These are phyloP conservation scores for Dryobates pubescens DNA, from an alignment of 2,797 vertebrate genomes.

Conservation along the genomic window DNA sequence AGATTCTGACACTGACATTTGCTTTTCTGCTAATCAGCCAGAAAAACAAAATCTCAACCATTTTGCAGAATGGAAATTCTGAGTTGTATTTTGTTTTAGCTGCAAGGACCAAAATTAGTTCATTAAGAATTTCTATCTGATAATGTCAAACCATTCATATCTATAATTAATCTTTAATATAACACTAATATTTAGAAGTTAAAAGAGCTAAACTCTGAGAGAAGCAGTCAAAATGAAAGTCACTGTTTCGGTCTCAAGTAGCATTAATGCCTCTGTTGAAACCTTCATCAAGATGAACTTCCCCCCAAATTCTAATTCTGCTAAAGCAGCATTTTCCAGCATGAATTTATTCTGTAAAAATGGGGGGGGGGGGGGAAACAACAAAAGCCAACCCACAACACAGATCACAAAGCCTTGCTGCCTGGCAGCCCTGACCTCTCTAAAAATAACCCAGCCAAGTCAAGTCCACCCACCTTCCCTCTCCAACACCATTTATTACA, in stretches of 20 bases:
- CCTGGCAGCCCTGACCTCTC: background rate
- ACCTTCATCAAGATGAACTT: conserved; percentile 35
- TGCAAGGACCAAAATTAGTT: conserved; percentile 35
- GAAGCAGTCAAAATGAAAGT: conserved; percentile 64
- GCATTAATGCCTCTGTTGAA: conserved; percentile 20
- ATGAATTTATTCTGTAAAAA: background rate
- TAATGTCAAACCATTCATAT: conserved; percentile 60
- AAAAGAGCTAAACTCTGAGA: conserved; percentile 23
- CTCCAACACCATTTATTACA: conserved; percentile 20
- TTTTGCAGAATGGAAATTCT: conserved; percentile 32
- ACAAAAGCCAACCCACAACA: background rate
- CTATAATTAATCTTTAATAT: conserved; percentile 63
- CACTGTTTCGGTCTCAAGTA: conserved; percentile 25
- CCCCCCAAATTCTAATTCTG: conserved; percentile 24
- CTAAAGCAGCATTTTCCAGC: conserved; percentile 26
- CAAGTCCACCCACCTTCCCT: conserved; percentile 16
- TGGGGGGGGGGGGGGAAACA: background rate
- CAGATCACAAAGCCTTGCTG: background rate
- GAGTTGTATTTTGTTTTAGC: conserved; percentile 29
- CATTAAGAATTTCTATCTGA: conserved; percentile 46
- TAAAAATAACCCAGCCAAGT: conserved; percentile 21
- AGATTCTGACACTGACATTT: background rate
- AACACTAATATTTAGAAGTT: conserved; percentile 32
- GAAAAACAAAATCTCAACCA: conserved; percentile 20
- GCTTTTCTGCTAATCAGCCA: background rate